Conservation (phyloP, 2,113 vertebrate species). For the Saccopteryx leptura region DNA sequence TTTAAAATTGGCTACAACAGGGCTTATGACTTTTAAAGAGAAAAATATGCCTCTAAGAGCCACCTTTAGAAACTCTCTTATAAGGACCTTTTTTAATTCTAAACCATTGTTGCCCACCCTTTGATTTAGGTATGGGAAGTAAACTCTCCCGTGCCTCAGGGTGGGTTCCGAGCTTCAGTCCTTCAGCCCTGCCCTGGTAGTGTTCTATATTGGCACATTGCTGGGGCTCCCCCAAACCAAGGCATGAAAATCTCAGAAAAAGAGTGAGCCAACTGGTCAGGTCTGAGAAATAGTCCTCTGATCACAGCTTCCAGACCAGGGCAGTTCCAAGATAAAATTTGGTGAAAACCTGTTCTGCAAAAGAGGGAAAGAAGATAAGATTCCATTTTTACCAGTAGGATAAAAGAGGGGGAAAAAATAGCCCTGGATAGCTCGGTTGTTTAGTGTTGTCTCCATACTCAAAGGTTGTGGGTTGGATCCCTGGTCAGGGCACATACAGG, state of each 20-base stretch:
- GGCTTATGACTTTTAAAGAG: slow-evolving; percentile 35
- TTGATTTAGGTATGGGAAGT: neutral
- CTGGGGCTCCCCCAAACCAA: neutral
- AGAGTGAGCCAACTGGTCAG: neutral
- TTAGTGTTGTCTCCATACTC: too few species aligned
- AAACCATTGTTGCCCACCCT: neutral
- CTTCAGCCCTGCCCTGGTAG: neutral
- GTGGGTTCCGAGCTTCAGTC: neutral
- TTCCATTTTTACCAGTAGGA: neutral
- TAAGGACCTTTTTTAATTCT: slow-evolving; percentile 9
- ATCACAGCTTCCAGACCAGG: neutral
- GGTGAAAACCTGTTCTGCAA: neutral
- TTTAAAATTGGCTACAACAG: neutral
- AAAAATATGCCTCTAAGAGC: neutral
- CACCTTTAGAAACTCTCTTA: neutral
- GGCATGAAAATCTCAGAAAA: neutral
- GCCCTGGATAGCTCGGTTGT: too few species aligned
- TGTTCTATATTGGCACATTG: neutral
- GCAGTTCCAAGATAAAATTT: neutral
- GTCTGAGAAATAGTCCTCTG: neutral
- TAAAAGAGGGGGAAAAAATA: neutral
- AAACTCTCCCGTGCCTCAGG: neutral
- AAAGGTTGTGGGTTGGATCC: too few species aligned
- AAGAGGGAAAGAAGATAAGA: neutral
- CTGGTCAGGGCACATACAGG: too few species aligned